Evolutionary conservation across 2,888 invertebrate species (phyloP).

Genomic region (Neoascia interrupta): DNA sequence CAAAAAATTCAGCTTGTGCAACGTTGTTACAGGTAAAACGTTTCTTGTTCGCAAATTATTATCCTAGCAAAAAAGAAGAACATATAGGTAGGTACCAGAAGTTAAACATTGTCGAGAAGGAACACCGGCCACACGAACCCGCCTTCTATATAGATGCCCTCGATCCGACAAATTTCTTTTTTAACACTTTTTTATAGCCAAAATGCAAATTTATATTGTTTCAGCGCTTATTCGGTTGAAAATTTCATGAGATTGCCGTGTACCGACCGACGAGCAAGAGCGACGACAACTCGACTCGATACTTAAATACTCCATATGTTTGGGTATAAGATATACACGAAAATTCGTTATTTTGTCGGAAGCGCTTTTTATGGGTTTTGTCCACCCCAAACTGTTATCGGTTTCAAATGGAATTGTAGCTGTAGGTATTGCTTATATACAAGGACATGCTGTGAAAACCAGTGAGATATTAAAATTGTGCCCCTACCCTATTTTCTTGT

Average conservation of each 20-base stretch:
- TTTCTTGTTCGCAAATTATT: conserved; percentile 64
- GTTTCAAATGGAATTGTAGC: conserved; percentile 65
- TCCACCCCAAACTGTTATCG: conserved; percentile 59
- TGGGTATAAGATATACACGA: conserved; percentile 27
- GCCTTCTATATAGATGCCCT: too few relatives aligned
- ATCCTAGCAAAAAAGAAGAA: conserved; percentile 24
- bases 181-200: conserved; percentile 33
- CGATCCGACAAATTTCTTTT: conserved; percentile 3
- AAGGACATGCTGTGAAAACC: conserved; percentile 34
- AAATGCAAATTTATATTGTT: conserved; percentile 78
- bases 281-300: conserved; percentile 5
- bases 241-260: conserved; percentile 61
- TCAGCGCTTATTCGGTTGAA: conserved; percentile 76
- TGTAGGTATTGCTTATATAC: too few relatives aligned
- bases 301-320: conserved; percentile 52
- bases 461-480: conserved; percentile 59
- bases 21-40: conserved; percentile 42
- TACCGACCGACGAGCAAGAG: too few relatives aligned
- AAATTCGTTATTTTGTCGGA: conserved; percentile 19
- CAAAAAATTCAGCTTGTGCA: conserved; percentile 40
- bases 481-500: conserved; percentile 24
- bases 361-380: conserved; percentile 38
- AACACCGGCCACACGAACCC: neutral
- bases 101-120: conserved; percentile 60
- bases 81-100: conserved; percentile 18